phyloP scores from a whole-genome alignment of 2,113 vertebrate species.

The Chinchilla lanigera region DNA sequence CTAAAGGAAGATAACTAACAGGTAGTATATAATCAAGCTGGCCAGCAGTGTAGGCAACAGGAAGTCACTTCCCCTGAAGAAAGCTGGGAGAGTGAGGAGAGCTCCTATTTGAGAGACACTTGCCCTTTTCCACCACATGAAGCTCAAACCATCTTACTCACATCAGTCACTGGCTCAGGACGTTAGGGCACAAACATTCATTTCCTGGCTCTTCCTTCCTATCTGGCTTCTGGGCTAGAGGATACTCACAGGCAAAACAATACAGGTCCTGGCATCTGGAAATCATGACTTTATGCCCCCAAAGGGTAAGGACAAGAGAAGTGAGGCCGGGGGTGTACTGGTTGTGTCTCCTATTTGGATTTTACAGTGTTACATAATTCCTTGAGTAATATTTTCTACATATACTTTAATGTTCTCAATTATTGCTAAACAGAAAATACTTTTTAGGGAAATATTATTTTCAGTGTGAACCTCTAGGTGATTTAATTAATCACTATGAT shows the following conservation, averaged over 20 bases:
- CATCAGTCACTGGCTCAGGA: not conserved
- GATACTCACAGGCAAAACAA: not conserved
- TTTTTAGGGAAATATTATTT: not conserved
- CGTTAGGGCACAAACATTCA: not conserved
- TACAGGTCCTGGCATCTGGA: not conserved
- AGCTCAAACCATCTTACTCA: not conserved
- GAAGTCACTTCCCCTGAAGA: not conserved
- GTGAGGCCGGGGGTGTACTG: rapidly evolving
- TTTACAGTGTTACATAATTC: not conserved
- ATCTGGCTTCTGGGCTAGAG: not conserved
- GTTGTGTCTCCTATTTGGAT: not conserved
- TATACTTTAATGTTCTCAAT: not conserved
- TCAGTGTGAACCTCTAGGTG: too few species aligned
- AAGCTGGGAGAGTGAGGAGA: not conserved
- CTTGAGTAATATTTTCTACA: not conserved
- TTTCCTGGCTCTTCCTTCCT: not conserved
- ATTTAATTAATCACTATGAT: not conserved
- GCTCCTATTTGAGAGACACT: too few species aligned
- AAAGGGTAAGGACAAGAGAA: not conserved
- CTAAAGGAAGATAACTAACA: not conserved
- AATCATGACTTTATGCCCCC: not conserved
- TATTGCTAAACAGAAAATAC: not conserved
- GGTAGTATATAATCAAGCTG: not conserved
- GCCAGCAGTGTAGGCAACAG: not conserved
- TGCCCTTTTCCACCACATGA: too few species aligned